A percentile compares a stretch with the other conserved stretches of the same genome.
Conservation (phyloP, 2,888 invertebrate genomes). For the Pammene aurita region DNA sequence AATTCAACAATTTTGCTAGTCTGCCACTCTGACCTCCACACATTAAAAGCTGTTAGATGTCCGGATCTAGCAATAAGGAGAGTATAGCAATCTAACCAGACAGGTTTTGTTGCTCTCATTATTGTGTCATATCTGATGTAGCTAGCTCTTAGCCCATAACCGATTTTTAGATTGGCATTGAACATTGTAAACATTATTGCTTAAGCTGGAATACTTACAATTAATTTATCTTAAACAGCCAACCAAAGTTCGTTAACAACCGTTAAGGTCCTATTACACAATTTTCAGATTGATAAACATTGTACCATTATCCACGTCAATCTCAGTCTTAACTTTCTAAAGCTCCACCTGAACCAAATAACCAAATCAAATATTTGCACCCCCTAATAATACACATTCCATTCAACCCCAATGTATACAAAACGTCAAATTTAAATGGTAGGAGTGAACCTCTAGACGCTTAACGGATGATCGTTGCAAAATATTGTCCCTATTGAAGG, state of each 20-base stretch:
- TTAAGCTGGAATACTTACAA: too few species aligned
- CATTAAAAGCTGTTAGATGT: too few species aligned
- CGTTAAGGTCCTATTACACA: neutral
- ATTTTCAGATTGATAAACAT: neutral
- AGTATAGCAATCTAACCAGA: too few species aligned
- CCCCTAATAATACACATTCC: slow-evolving; percentile 19
- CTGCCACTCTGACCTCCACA: too few species aligned
- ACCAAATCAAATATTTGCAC: slow-evolving; percentile 24
- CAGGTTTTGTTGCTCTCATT: too few species aligned
- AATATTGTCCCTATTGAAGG: slow-evolving; percentile 52
- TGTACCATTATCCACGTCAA: slow-evolving; percentile 10
- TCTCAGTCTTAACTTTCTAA: slow-evolving; percentile 15
- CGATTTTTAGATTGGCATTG: too few species aligned
- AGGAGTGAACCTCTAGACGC: slow-evolving; percentile 52
- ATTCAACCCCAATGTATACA: slow-evolving; percentile 23
- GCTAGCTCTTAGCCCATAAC: too few species aligned
- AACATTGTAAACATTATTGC: too few species aligned
- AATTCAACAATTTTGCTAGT: too few species aligned
- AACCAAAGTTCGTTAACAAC: neutral
- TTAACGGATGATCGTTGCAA: slow-evolving; percentile 50
- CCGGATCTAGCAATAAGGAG: too few species aligned
- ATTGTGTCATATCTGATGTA: too few species aligned
- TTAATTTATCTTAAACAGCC: neutral
- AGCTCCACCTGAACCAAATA: slow-evolving; percentile 14
- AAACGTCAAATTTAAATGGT: slow-evolving; percentile 55